Evolutionary conservation across 2,113 vertebrate genomes (phyloP), one percentile per base, ranked within the genome.

Genomic region (Formicarius rufipectus): DNA sequence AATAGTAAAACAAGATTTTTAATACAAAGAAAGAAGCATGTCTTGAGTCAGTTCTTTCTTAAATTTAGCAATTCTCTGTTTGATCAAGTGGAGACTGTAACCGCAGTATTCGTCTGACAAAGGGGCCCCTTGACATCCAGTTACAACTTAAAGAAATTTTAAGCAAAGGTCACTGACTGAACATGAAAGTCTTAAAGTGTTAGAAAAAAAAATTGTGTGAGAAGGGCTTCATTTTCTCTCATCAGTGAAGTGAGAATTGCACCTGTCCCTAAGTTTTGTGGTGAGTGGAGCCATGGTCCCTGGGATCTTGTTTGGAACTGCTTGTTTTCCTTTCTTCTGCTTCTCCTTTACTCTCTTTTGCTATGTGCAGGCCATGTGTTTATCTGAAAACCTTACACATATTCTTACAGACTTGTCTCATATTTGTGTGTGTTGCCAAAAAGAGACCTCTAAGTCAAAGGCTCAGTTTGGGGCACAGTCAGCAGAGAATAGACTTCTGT

Each of bases 11-110:
- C 7, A 63, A 47, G 30, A 39, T 64, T 92, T 93, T 73, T 69
- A 42, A 33, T 60, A 22, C 0, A 2, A 50, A 31, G 10, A 37
- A 55, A 35, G 30, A 67, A 40, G 31, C 8, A 0, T 63, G 2
- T 45, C 18, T 71, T 50, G 42, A 78, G 30, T 24, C 35, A 81
- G 10, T 49, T 31, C 19, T 71, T 20, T 67, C 39, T 47, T 83
- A 79, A 87, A 73, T 79, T 25, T 33, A 68, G 39, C 44, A 88
- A 2, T 53, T 79, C 58, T 88, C 35, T 55, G 1, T 73, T 74
- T 63, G 79, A 37, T 84, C 30, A 35, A 50, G 40, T 6, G 56
- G 7, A 23, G 27, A 45, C 68, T 91, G 49, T 80, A 30, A 73
- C 53, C 35, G 39, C 44, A 64, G 42, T 19, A 25, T 63, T 75